A percentile compares a stretch with the other conserved stretches of the same genome.
These are phyloP conservation scores for Orussus abietinus DNA, from an alignment of 1,140 invertebrate genomes.

Conservation along the genomic window DNA sequence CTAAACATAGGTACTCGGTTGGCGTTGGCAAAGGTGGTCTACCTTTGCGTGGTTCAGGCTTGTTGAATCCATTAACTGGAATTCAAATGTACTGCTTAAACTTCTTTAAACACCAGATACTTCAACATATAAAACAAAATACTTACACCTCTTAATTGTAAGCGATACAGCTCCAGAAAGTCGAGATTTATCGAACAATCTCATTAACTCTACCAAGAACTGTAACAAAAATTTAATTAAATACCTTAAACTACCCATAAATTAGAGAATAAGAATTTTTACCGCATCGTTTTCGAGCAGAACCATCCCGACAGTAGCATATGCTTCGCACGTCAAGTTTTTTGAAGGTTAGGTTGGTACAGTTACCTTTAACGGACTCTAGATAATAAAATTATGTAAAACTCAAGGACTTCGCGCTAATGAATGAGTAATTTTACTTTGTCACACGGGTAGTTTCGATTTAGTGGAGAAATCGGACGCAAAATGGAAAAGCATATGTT, in stretches of 20 bases:
- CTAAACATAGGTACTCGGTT: slow-evolving; percentile 68
- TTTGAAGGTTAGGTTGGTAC: slow-evolving; percentile 23
- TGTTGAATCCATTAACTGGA: slow-evolving; percentile 72
- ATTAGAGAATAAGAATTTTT: slow-evolving; percentile 39
- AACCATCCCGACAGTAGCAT: slow-evolving; percentile 57
- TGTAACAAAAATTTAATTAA: slow-evolving; percentile 45
- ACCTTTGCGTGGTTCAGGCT: slow-evolving; percentile 62
- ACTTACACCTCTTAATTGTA: slow-evolving; percentile 69
- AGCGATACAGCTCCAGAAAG: slow-evolving; percentile 61
- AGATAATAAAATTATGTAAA: too few relatives aligned
- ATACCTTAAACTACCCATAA: slow-evolving; percentile 19
- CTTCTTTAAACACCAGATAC: neutral
- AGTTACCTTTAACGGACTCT: slow-evolving; percentile 15
- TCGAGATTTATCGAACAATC: slow-evolving; percentile 65
- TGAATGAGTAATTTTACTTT: too few relatives aligned
- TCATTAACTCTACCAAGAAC: slow-evolving; percentile 64
- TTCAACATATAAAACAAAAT: slow-evolving; percentile 10
- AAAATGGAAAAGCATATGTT: too few relatives aligned
- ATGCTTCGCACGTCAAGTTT: slow-evolving; percentile 30
- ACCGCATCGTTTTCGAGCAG: slow-evolving; percentile 65
- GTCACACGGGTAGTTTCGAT: too few relatives aligned
- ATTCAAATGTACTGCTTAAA: slow-evolving; percentile 17
- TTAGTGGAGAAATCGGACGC: too few relatives aligned
- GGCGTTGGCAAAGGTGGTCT: slow-evolving; percentile 58
- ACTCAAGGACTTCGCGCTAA: too few relatives aligned